Evolutionary conservation across 2,888 invertebrate genomes (phyloP), one percentile per base, ranked within the genome.

Genomic region (Plebejus argus): DNA sequence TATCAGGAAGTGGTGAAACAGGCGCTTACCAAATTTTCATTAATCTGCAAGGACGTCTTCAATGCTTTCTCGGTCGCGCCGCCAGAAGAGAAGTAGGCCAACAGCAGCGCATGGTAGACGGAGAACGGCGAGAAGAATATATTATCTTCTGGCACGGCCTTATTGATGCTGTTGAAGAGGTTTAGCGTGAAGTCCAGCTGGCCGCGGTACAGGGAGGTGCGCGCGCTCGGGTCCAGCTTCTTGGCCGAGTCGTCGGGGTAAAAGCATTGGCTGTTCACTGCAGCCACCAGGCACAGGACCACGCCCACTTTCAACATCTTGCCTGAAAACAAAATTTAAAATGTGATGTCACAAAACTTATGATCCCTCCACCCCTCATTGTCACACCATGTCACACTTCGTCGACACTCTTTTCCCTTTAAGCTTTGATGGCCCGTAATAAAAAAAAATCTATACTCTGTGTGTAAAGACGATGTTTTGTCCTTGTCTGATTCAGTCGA

Each of bases 101-200:
- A 91, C 76, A 96, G 88, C 53, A 98, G 86, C 0, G 98, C 96
- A 83, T 98, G 97, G 86, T 97, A 97, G 18, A 98, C 96, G 82
- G 98, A 98, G 91, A 97, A 97, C 0, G 98, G 98, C 7, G 98
- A 98, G 89, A 97, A 98, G 94, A 98, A 98, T 66, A 98, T 91
- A 87, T 98, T 98, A 82, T 96, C 96, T 70, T 95, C 93, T 0
- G 96, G 95, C 81, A 96, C 95, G 23, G 95, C 95, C 78, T 94
- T 90, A 81, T 96, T 96, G 81, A 96, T 95, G 23, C 96, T 95
- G 81, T 96, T 95, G 83, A 98, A 93, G 77, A 97, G 93, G 75
- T 96, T 95, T 76, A 97, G 88, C 0, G 97, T 96, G 85, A 98
- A 98, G 77, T 94, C 95, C 83, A 97, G 85, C 83, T 94, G 94